Base-by-base conservation (phyloP, 2,797 vertebrate species). In the Tympanoctomys barrerae region DNA sequence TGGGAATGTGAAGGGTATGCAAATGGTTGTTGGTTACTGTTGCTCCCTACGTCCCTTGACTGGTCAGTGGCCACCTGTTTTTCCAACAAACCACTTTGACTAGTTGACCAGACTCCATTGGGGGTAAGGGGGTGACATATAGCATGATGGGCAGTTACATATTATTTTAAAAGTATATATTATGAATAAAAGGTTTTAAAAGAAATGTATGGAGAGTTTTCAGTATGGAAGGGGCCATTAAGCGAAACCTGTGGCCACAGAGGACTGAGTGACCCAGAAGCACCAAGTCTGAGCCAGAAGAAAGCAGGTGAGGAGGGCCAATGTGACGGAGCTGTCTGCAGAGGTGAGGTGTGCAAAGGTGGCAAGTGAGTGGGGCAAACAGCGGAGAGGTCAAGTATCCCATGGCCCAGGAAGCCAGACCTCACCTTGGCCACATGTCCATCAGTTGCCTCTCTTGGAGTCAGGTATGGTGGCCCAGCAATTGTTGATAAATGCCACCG, bases 101-200 rank as follows among this genome's bases (percentile, higher is more conserved):
- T 97, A 93, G 96, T 97, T 94, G 79, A 87, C 33, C 71, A 82
- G 94, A 87, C 94, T 97, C 85, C 92, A 78, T 87, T 79, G 89
- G 0, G 85, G 88, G 83, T 59, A 61, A 6, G 79, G 96, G 97
- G 89, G 94, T 42, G 3, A 86, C 26, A 77, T 83, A 89, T 95
- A 82, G 96, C 96, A 95, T 52, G 33, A 97, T 4, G 97, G 97
- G 97, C 97, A 95, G 98, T 97, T 98, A 97, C 96, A 96, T 97
- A 98, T 97, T 97, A 98, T 96, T 97, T 97, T 98, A 97, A 98
- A 98, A 98, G 97, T 98, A 97, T 98, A 98, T 98, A 98, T 98
- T 98, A 97, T 98, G 98, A 99, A 98, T 98, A 98, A 98, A 98
- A 98, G 52, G 94, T 98, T 98, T 98, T 98, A 97, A 98, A 98